Base-by-base conservation (phyloP, 2,797 vertebrate species). In the Hippoglossus hippoglossus region DNA sequence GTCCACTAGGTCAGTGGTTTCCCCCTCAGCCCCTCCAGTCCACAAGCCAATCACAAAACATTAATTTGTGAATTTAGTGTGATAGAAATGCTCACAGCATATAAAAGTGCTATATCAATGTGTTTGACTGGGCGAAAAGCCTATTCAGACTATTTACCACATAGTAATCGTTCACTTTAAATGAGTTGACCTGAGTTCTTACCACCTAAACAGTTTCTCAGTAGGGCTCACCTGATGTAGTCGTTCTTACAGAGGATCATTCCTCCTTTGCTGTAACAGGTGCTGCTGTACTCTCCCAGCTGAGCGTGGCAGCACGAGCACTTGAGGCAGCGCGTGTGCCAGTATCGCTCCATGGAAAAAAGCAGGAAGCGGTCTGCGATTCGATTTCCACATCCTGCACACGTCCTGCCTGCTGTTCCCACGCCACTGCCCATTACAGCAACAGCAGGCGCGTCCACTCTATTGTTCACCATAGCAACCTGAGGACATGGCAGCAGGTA, bases 181-280 rank as follows among this genome's bases (percentile, higher is more conserved):
- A 51, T 51, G 21, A 25, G 36, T 39, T 39, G 36, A 39, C 10
- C 36, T 15, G 36, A 39, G 36, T 39, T 31, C 3, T 6, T 54
- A 9, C 7, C 3, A 25, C 41, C 16, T 25, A 2, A 19, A 0
- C n/a, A 16, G 10, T 44, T 46, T 13, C 12, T 10, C 4, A 2
- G 31, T 12, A 1, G 16, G 6, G 19, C 85, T 79, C 81, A 95
- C 95, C 95, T 94, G 85, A 95, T 93, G 89, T 96, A 96, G 91
- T 96, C 95, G 52, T 95, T 93, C 88, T 91, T 93, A 88, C 95
- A 96, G 82, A 96, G 94, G 83, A 96, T 94, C 95, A 96, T 94
- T 73, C 95, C 95, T 49, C 93, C 94, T 79, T 94, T 95, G 85
- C 94, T 95, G 93, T 95, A 96, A 90, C 95, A 96, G 89, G 92